Evolutionary conservation across 2,113 vertebrate species (phyloP).

Genomic region (Elephas maximus): DNA sequence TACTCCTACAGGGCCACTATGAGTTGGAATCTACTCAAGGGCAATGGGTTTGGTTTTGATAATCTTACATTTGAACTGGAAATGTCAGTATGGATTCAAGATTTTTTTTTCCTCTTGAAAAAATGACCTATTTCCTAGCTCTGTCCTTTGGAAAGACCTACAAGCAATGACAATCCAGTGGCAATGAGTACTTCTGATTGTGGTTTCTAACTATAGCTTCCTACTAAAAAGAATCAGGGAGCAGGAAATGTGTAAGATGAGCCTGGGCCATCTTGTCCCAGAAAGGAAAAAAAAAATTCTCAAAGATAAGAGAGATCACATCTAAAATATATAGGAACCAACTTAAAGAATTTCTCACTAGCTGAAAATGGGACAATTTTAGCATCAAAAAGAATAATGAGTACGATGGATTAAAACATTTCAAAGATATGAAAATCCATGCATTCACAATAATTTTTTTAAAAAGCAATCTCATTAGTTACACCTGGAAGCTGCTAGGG

Average conservation of each 20-base stretch:
- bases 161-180: background rate
- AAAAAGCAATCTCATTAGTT: background rate
- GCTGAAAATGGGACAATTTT: background rate
- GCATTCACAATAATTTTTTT: background rate
- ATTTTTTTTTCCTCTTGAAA: constrained; percentile 15
- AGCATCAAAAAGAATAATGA: background rate
- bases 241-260: background rate
- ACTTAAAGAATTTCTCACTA: background rate
- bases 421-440: background rate
- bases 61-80: background rate
- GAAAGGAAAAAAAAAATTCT: background rate
- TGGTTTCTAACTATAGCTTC: background rate
- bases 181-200: too few relatives aligned
- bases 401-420: background rate
- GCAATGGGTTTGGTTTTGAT: too few relatives aligned
- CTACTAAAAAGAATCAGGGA: background rate
- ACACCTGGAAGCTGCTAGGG: background rate
- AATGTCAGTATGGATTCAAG: background rate
- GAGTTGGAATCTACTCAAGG: too few relatives aligned
- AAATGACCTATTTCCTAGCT: background rate
- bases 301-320: background rate
- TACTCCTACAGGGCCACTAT: too few relatives aligned
- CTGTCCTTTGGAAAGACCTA: background rate
- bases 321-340: background rate
- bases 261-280: background rate